These are phyloP conservation scores for Saturnia japonica DNA, from an alignment of 2,888 invertebrate genomes.

Conservation along the genomic window DNA sequence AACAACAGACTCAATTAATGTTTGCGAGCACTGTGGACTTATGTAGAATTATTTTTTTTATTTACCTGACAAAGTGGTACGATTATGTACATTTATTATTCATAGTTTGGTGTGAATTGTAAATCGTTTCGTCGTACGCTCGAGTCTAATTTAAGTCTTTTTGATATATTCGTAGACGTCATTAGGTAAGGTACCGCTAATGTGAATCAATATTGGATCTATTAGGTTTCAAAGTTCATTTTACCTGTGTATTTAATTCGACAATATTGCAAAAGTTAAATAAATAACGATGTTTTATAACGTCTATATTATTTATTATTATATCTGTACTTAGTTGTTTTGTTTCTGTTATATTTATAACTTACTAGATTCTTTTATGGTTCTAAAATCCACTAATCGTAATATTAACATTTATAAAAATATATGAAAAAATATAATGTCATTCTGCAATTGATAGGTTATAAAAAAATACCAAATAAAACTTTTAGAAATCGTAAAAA, in stretches of 20 bases:
- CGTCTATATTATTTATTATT: too few relatives aligned
- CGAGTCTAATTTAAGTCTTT: background rate
- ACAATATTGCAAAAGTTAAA: background rate
- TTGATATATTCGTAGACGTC: background rate
- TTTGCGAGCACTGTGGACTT: background rate
- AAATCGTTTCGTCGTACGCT: background rate
- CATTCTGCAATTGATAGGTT: too few relatives aligned
- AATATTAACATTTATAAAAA: too few relatives aligned
- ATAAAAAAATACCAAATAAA: too few relatives aligned
- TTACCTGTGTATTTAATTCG: background rate
- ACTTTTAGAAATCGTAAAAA: too few relatives aligned
- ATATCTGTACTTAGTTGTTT: too few relatives aligned
- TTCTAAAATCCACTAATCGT: too few relatives aligned
- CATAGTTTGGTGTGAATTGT: background rate
- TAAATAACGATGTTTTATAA: too few relatives aligned
- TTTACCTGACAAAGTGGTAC: background rate
- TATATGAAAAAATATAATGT: too few relatives aligned
- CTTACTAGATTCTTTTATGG: too few relatives aligned
- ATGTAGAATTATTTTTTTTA: background rate
- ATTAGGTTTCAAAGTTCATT: background rate
- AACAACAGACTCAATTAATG: background rate
- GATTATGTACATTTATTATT: background rate
- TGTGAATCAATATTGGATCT: background rate
- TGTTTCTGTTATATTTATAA: too few relatives aligned
- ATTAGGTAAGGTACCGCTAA: slow-evolving; percentile 7